phyloP scores from a whole-genome alignment of 2,888 invertebrate genomes.

The Meiosimyza platycephala region DNA sequence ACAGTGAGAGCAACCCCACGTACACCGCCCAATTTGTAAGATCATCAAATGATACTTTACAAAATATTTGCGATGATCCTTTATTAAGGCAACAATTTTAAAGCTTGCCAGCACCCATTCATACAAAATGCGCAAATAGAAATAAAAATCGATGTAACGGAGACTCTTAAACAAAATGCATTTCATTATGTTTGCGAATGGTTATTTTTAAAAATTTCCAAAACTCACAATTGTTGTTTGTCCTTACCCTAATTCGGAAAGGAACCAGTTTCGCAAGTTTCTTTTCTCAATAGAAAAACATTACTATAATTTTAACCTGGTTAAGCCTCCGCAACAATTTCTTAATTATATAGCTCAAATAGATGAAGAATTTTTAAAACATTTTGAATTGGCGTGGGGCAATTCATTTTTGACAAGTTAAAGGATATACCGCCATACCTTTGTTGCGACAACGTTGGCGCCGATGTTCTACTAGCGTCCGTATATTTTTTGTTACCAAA shows the following conservation, averaged over 20 bases:
- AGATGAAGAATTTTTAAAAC: no score
- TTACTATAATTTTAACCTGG: conserved; percentile 26
- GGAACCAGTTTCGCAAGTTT: conserved; percentile 23
- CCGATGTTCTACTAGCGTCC: no score
- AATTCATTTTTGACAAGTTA: no score
- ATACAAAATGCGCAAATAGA: background rate
- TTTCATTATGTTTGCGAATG: conserved; percentile 33
- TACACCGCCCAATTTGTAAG: background rate
- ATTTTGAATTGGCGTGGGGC: no score
- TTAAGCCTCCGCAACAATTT: conserved; percentile 15
- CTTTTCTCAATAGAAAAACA: conserved; percentile 33
- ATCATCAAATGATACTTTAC: background rate
- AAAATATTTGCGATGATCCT: background rate
- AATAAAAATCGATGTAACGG: background rate
- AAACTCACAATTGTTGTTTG: conserved; percentile 23
- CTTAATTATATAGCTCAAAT: no score
- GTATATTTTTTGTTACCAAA: no score
- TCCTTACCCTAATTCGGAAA: conserved; percentile 29
- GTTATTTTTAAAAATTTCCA: conserved; percentile 29
- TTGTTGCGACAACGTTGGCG: no score
- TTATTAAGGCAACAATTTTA: conserved; percentile 12
- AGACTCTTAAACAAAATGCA: conserved; percentile 8
- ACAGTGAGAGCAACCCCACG: no score
- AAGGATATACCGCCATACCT: no score
- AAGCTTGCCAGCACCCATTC: conserved; percentile 14